These are phyloP conservation scores for Uria lomvia DNA, from an alignment of 2,113 vertebrate species.

Conservation along the genomic window DNA sequence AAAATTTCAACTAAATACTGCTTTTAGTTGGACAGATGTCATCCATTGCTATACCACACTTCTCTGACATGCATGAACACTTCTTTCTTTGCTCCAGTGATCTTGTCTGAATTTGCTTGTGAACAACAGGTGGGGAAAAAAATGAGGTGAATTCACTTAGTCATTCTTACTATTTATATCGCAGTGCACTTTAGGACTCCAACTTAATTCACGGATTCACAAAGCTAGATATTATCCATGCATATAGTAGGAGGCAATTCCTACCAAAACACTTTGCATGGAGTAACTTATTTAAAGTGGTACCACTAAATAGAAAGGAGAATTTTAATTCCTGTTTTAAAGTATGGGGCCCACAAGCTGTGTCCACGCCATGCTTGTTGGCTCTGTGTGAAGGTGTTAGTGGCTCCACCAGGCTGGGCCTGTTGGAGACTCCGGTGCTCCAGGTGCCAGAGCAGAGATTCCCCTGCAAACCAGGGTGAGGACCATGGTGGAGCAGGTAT, in stretches of 20 bases:
- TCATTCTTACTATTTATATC: not conserved
- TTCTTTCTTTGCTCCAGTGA: not conserved
- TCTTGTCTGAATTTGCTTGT: not conserved
- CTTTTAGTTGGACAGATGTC: not conserved
- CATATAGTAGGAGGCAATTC: not conserved
- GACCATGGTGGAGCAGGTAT: rapidly evolving
- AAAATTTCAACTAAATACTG: not conserved
- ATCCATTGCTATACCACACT: not conserved
- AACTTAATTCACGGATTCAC: not conserved
- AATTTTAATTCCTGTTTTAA: not conserved
- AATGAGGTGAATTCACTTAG: not conserved
- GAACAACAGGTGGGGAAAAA: not conserved
- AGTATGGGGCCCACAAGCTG: not conserved
- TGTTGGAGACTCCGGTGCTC: not conserved
- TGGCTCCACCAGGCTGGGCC: not conserved
- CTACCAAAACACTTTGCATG: not conserved
- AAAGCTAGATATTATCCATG: not conserved
- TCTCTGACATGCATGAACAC: not conserved
- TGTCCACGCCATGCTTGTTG: rapidly evolving
- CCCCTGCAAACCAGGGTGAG: not conserved
- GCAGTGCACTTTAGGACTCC: not conserved
- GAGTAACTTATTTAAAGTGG: not conserved
- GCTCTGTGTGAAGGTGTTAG: not conserved
- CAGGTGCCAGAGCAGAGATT: not conserved
- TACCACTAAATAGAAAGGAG: not conserved